Conservation (phyloP, 2,797 vertebrate genomes). For the Lerista edwardsae region DNA sequence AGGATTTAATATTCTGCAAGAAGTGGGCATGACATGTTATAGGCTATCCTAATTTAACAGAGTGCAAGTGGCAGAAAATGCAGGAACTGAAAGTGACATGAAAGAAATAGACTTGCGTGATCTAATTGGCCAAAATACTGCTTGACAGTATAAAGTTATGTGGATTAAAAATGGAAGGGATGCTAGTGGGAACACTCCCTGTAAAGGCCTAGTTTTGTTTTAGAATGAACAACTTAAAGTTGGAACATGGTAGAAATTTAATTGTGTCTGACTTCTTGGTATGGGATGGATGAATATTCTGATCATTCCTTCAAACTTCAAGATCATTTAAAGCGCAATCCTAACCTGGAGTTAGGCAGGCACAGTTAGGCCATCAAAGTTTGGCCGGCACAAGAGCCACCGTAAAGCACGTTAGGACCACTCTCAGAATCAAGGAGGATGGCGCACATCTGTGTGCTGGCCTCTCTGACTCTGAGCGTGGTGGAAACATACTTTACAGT, state of each 20-base stretch:
- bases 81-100: not conserved
- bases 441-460: no score
- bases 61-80: slow-evolving; percentile 7
- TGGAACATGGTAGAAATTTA: not conserved
- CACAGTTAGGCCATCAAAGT: no score
- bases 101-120: not conserved
- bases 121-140: not conserved
- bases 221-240: not conserved
- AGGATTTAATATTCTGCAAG: slow-evolving; percentile 10
- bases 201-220: not conserved
- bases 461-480: no score
- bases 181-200: not conserved
- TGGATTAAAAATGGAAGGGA: not conserved
- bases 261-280: not conserved
- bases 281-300: not conserved
- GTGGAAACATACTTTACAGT: no score
- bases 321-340: no score
- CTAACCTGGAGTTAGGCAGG: no score
- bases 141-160: not conserved
- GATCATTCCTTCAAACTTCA: no score
- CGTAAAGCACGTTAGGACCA: no score
- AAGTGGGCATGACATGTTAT: not conserved
- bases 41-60: slow-evolving; percentile 3
- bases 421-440: no score
- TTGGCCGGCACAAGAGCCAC: no score